Base-by-base conservation (phyloP, 2,113 vertebrate genomes). In the Channa argus region DNA sequence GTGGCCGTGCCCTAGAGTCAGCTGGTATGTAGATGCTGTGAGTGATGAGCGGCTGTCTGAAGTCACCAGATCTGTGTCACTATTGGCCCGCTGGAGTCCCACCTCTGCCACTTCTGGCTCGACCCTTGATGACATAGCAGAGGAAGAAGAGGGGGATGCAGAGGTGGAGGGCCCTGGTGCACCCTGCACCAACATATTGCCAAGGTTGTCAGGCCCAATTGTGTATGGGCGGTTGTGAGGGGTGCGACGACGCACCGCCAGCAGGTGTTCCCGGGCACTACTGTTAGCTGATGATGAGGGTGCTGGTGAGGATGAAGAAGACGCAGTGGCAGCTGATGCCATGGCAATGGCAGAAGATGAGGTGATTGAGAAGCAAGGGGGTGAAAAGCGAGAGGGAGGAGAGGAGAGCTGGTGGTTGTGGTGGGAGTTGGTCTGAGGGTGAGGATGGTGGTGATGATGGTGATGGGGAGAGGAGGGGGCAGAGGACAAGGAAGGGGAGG, bases 31-130 rank as follows among this genome's bases (percentile, higher is more conserved):
- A 60, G 97, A 99, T 11, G 96, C 97, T 0, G 98, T 98, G 70
- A 99, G 62, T 7, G 97, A 99, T 2, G 98, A 99, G 78, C 98
- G 97, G 83, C 97, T 98, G 33, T 99, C 98, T 0, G 96, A 99
- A 1, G 97, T 98, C 77, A 99, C 96, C 72, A 99, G 91, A 78
- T 99, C 97, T 0, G 98, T 98, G 94, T 99, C 98, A 0, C 98
- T 99, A 86, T 99, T 99, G 91, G 98, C 97, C 55, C 98, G 90
- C 79, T 96, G 97, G 2, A 99, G 87, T 69, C 96, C 95, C 93
- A 97, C 86, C 51, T 45, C 73, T 0, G 67, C 0, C 0, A 33
- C 33, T 55, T 91, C 91, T 5, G 64, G 3, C 13, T 85, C 77
- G 34, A 12, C 64, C 8, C 51, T 82, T 0, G 80, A 70, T 0